Base-by-base conservation (phyloP, 2,797 vertebrate genomes). In the Linurgus olivaceus region DNA sequence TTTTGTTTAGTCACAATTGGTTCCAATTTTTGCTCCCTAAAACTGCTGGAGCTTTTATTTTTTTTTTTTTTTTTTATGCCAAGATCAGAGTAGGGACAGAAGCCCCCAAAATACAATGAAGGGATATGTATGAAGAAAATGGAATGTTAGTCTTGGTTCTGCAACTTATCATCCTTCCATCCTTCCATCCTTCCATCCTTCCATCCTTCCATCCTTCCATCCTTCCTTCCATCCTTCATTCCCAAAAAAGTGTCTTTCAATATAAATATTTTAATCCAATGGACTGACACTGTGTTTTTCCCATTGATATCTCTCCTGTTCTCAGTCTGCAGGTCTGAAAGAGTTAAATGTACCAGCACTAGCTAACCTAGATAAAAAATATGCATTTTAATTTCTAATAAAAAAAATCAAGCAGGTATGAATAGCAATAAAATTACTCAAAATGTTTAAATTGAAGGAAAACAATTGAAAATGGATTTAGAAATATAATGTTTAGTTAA, bases 391-490 rank as follows among this genome's bases (percentile, higher is more conserved):
- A 97, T 97, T 97, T 97, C 95, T 97, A 97, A 97, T 98, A 68
- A 68, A 96, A 97, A 98, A 97, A 97, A 91, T 95, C 94, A 86
- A 93, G 94, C 90, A 96, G 94, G 97, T 97, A 97, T 98, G 98
- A 98, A 97, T 97, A 97, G 97, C 97, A 97, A 96, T 97, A 97
- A 97, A 98, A 98, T 97, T 96, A 96, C 97, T 97, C 96, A 97
- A 97, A 98, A 97, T 97, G 97, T 97, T 98, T 97, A 97, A 96
- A 98, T 97, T 97, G 97, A 98, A 97, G 95, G 96, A 96, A 98
- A 97, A 98, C 97, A 97, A 97, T 97, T 97, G 97, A 94, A 97
- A 98, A 97, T 97, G 97, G 98, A 95, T 97, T 97, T 97, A 77
- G 97, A 97, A 97, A 98, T 96, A 97, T 33, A 97, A 97, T 96